These are phyloP conservation scores for Drosophila sturtevanti DNA, from an alignment of 1,140 invertebrate genomes.

Conservation along the genomic window DNA sequence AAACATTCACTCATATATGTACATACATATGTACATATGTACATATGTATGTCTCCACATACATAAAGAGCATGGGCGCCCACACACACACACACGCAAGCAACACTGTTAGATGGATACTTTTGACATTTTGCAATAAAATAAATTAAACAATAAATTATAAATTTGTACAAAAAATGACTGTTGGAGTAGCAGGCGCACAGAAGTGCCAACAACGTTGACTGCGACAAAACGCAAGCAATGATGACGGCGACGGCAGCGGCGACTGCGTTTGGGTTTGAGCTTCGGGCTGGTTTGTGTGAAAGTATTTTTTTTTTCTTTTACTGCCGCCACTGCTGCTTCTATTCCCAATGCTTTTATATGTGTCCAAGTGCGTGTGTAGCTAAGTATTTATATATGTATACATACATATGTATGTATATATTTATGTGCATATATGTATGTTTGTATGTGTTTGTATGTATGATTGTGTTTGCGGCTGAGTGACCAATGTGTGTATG, in stretches of 20 bases:
- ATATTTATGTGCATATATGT: not conserved
- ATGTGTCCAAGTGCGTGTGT: slow-evolving; percentile 38
- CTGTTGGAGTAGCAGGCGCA: slow-evolving; percentile 69
- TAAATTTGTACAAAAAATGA: slow-evolving; percentile 82
- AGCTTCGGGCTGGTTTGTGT: slow-evolving; percentile 47
- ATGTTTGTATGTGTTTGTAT: not conserved
- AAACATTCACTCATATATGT: slow-evolving; percentile 1
- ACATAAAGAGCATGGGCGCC: not conserved
- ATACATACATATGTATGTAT: not conserved
- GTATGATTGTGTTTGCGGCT: slow-evolving; percentile 9
- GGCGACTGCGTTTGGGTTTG: slow-evolving; percentile 21
- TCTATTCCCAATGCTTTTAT: slow-evolving; percentile 11
- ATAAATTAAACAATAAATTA: slow-evolving; percentile 82
- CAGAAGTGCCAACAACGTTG: slow-evolving; percentile 38
- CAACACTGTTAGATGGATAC: not conserved
- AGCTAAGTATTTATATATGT: not conserved
- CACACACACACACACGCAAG: not conserved
- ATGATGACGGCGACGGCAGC: not conserved
- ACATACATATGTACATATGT: no score
- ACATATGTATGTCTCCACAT: not conserved
- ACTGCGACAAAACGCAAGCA: slow-evolving; percentile 9
- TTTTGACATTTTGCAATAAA: slow-evolving; percentile 75
- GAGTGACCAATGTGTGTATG: slow-evolving; percentile 16
- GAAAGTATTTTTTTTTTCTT: slow-evolving; percentile 61
- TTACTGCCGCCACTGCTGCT: not conserved